Conservation (phyloP, 2,113 vertebrate genomes). For the Nyctibius bracteatus region DNA sequence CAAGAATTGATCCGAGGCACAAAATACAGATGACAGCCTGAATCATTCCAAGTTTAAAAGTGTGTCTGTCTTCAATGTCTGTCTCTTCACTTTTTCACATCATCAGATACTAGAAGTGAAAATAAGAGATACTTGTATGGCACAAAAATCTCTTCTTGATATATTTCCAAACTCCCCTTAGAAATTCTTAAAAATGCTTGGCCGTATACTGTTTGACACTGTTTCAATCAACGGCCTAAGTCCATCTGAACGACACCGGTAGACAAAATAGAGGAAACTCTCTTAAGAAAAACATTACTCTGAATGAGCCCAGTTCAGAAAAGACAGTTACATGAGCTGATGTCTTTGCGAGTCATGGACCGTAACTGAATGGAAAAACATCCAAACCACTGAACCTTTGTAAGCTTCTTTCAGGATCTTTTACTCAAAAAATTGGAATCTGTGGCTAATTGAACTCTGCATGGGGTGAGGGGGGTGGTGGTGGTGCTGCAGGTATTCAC, state of each 20-base stretch:
- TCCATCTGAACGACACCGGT: accelerated
- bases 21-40: background rate
- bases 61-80: background rate
- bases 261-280: background rate
- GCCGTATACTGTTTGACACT: background rate
- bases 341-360: background rate
- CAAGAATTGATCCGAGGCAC: background rate
- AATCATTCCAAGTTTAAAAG: background rate
- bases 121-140: background rate
- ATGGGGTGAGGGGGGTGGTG: no score
- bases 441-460: background rate
- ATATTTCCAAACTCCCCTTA: background rate
- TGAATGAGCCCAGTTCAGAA: background rate
- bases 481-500: background rate
- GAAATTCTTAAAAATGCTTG: background rate
- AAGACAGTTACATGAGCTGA: background rate
- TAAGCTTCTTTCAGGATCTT: background rate
- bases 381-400: background rate
- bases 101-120: background rate
- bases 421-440: background rate
- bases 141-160: background rate
- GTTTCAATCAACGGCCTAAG: background rate
- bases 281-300: background rate
- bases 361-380: background rate
- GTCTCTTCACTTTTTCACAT: background rate